These are phyloP conservation scores for Nasonia oneida DNA, from an alignment of 2,888 invertebrate species.

Conservation along the genomic window DNA sequence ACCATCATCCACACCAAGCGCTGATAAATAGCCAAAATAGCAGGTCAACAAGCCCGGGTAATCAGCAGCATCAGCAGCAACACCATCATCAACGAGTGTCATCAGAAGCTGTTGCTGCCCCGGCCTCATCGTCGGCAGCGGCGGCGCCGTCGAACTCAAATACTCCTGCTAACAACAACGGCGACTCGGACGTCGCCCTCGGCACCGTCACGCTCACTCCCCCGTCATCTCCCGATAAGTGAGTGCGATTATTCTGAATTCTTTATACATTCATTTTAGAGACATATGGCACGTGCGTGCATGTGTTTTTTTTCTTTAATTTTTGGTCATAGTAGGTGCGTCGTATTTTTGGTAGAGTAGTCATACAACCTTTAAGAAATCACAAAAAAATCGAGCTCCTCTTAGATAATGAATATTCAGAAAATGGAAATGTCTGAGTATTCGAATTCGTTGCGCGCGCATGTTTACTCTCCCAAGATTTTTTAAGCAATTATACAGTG, in stretches of 20 bases:
- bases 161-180: constrained; percentile 66
- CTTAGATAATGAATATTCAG: constrained; percentile 20
- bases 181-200: constrained; percentile 77
- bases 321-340: constrained; percentile 43
- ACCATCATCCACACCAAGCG: constrained; percentile 51
- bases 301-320: constrained; percentile 56
- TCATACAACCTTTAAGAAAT: constrained; percentile 40
- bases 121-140: constrained; percentile 60
- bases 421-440: constrained; percentile 18
- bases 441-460: background rate
- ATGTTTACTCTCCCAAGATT: background rate
- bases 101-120: constrained; percentile 61
- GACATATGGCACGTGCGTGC: constrained; percentile 59
- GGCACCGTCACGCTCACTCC: constrained; percentile 81
- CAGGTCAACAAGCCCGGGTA: constrained; percentile 63
- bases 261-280: constrained; percentile 60
- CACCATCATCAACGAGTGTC: constrained; percentile 70
- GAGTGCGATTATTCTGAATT: constrained; percentile 75
- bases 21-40: constrained; percentile 53
- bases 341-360: constrained; percentile 34
- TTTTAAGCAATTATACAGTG: background rate
- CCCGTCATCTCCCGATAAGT: constrained; percentile 84
- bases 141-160: constrained; percentile 62
- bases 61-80: constrained; percentile 63
- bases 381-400: constrained; percentile 36